Percentiles rank a stretch among this genome's conserved stretches.
phyloP scores from a whole-genome alignment of 2,797 vertebrate species.

The Acanthurus leucopareius region DNA sequence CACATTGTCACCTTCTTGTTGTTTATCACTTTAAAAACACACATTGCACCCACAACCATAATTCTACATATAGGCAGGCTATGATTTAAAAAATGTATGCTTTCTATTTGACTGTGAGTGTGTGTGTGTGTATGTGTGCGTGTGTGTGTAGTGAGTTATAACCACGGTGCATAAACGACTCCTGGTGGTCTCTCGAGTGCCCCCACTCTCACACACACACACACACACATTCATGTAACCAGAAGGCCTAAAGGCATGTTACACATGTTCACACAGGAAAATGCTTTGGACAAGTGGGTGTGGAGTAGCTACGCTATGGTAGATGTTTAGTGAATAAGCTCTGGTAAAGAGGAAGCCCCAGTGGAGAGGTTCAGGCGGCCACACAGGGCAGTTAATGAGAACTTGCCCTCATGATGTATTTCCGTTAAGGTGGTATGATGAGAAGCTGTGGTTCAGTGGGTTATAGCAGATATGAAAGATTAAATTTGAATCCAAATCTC shows the following conservation, averaged over 20 bases:
- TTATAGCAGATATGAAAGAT: neutral
- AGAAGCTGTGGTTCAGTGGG: neutral
- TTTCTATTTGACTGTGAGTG: neutral
- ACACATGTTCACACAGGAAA: conserved; percentile 76
- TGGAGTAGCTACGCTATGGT: conserved; percentile 33
- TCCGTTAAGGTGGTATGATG: conserved; percentile 24
- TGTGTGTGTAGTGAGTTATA: conserved; percentile 27
- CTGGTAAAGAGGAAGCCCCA: conserved; percentile 38
- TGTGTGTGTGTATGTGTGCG: conserved; percentile 8
- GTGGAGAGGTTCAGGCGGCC: conserved; percentile 46
- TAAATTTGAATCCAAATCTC: neutral
- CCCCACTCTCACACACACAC: conserved; percentile 36
- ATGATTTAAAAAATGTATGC: neutral
- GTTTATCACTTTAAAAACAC: neutral
- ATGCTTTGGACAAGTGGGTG: conserved; percentile 62
- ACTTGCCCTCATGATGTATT: conserved; percentile 34
- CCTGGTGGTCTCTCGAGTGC: conserved; percentile 67
- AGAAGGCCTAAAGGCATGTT: conserved; percentile 72
- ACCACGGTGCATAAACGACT: conserved; percentile 50
- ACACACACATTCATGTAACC: conserved; percentile 55
- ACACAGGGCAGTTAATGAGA: conserved; percentile 58
- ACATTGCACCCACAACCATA: neutral
- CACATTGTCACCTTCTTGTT: neutral
- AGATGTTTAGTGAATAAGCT: conserved; percentile 36
- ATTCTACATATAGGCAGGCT: neutral